phyloP scores from a whole-genome alignment of 2,113 vertebrate species.

The Pantherophis guttatus region DNA sequence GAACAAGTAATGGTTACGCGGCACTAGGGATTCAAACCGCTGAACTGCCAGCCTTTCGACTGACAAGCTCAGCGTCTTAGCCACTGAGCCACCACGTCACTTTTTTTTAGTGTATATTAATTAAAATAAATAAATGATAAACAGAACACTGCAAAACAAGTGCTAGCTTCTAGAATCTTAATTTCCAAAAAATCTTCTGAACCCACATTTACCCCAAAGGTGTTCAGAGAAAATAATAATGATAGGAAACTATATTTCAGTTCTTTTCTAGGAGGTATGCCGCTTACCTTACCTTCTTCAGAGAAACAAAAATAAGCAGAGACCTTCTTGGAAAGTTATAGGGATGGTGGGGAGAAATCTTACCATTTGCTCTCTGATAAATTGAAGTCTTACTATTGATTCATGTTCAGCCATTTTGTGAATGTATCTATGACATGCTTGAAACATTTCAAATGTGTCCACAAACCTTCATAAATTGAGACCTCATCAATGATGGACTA shows the following conservation, averaged over 20 bases:
- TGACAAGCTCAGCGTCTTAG: too few species aligned
- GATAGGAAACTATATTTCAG: background rate
- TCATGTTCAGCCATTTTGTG: background rate
- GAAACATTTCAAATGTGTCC: background rate
- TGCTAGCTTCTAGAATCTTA: background rate
- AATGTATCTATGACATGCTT: background rate
- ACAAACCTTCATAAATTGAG: background rate
- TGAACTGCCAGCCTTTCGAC: too few species aligned
- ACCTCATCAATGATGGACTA: background rate
- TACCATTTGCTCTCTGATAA: background rate
- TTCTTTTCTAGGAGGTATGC: background rate
- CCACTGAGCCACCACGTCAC: too few species aligned
- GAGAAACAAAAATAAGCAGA: background rate
- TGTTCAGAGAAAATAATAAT: background rate
- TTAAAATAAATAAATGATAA: background rate
- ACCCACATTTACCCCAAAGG: background rate
- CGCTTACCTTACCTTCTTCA: background rate
- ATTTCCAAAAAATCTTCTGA: background rate
- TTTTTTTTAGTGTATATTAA: background rate
- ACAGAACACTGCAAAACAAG: background rate
- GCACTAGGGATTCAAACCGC: too few species aligned
- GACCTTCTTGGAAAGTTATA: background rate
- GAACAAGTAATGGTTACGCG: too few species aligned
- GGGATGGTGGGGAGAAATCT: background rate
- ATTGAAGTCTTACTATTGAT: background rate